phyloP scores from a whole-genome alignment of 1,140 invertebrate species.

The Phocides pigmalion region DNA sequence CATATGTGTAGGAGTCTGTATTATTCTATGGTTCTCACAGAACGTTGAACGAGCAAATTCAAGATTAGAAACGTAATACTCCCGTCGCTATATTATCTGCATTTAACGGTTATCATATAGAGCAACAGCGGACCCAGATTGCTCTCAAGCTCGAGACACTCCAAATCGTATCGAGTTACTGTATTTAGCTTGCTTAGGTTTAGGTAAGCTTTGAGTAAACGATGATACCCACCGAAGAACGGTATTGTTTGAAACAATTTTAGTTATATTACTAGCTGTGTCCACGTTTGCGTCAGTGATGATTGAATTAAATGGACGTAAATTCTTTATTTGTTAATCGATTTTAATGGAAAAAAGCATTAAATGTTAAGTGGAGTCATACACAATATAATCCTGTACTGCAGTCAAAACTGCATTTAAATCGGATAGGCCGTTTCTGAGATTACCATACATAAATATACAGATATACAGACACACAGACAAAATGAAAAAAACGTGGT shows the following conservation, averaged over 20 bases:
- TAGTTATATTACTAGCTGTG: background rate
- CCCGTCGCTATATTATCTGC: constrained; percentile 10
- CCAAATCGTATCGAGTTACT: constrained; percentile 7
- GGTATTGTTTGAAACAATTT: background rate
- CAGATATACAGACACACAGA: too few relatives aligned
- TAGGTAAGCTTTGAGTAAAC: background rate
- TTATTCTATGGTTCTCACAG: background rate
- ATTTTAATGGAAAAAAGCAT: too few relatives aligned
- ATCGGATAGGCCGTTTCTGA: too few relatives aligned
- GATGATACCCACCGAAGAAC: background rate
- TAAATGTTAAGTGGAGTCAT: too few relatives aligned
- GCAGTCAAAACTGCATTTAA: too few relatives aligned
- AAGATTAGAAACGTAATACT: background rate
- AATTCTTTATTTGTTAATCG: too few relatives aligned
- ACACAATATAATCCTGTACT: too few relatives aligned
- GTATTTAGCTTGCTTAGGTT: constrained; percentile 4
- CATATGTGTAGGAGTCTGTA: too few relatives aligned
- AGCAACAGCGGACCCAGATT: constrained; percentile 6
- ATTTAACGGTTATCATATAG: constrained; percentile 6
- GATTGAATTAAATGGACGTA: too few relatives aligned
- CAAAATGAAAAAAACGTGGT: too few relatives aligned
- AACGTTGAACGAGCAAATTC: background rate
- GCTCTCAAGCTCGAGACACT: constrained; percentile 7
- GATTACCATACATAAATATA: too few relatives aligned
- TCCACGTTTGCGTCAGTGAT: too few relatives aligned